A percentile compares a stretch with the other conserved stretches of the same genome.
Conservation (phyloP, 2,888 invertebrate species). For the Pomacea canaliculata region DNA sequence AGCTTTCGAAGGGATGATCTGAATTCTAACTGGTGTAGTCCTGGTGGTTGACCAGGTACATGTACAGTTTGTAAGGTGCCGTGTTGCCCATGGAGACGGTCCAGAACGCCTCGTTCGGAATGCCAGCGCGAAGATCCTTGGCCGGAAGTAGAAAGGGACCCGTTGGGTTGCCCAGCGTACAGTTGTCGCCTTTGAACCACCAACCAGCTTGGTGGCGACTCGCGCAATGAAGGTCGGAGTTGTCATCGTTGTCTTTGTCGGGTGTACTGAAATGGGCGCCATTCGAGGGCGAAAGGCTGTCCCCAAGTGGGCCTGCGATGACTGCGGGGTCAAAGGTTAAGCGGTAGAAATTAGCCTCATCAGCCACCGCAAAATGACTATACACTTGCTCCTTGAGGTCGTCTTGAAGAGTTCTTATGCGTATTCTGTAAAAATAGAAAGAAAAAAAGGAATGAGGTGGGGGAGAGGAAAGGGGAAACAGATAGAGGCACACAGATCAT, state of each 20-base stretch:
- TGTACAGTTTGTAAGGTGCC: constrained; percentile 20
- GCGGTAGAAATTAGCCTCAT: constrained; percentile 1
- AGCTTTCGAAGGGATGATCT: too few relatives aligned
- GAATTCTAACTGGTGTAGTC: too few relatives aligned
- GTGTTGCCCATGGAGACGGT: constrained; percentile 3
- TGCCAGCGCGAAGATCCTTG: background rate
- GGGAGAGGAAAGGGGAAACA: background rate
- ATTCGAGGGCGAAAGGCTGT: constrained; percentile 6
- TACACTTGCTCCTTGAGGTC: constrained; percentile 8
- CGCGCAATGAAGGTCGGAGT: constrained; percentile 25
- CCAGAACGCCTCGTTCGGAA: constrained; percentile 27
- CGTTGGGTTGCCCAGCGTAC: constrained; percentile 32
- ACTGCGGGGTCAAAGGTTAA: background rate
- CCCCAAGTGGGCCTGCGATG: background rate
- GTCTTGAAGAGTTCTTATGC: constrained; percentile 2
- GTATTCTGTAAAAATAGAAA: constrained; percentile 11
- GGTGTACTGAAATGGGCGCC: constrained; percentile 25
- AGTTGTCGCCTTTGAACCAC: constrained; percentile 29
- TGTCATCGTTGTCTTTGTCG: constrained; percentile 27
- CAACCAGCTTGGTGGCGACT: constrained; percentile 25
- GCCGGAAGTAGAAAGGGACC: constrained; percentile 22
- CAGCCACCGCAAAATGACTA: background rate
- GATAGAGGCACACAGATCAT: background rate
- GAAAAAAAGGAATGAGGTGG: background rate
- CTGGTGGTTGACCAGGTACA: constrained; percentile 17